phyloP scores from a whole-genome alignment of 2,888 invertebrate genomes.

The Timema podura region DNA sequence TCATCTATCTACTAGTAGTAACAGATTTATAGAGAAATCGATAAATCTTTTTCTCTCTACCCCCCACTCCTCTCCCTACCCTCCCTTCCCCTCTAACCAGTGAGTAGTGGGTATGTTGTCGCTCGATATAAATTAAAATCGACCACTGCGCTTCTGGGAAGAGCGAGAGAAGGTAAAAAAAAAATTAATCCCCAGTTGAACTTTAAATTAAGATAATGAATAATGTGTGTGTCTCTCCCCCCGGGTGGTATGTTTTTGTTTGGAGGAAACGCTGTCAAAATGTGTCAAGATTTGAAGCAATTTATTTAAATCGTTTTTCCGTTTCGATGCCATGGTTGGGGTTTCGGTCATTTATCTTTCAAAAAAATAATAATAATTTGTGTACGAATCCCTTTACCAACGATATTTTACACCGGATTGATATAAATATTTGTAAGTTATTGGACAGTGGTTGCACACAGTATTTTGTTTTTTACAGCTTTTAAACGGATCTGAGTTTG shows the following conservation, averaged over 20 bases:
- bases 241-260: background rate
- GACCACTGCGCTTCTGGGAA: constrained; percentile 19
- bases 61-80: constrained; percentile 22
- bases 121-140: constrained; percentile 14
- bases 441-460: too few species aligned
- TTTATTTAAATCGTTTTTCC: constrained; percentile 12
- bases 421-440: too few species aligned
- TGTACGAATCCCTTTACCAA: too few species aligned
- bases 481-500: too few species aligned
- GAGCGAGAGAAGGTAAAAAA: too few species aligned
- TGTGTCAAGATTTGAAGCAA: constrained; percentile 15
- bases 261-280: constrained; percentile 8
- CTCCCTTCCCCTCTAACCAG: constrained; percentile 5
- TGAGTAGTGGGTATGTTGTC: constrained; percentile 27
- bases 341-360: too few species aligned
- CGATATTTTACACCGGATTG: too few species aligned
- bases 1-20: constrained; percentile 1
- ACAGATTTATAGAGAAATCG: constrained; percentile 13
- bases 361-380: too few species aligned
- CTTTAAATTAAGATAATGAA: constrained; percentile 16
- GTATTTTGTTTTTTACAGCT: too few species aligned
- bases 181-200: constrained; percentile 10
- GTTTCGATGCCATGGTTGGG: too few species aligned
- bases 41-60: too few species aligned
- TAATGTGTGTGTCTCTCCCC: background rate